These are phyloP conservation scores for Phoeniculus purpureus DNA, from an alignment of 2,797 vertebrate species.

Conservation along the genomic window DNA sequence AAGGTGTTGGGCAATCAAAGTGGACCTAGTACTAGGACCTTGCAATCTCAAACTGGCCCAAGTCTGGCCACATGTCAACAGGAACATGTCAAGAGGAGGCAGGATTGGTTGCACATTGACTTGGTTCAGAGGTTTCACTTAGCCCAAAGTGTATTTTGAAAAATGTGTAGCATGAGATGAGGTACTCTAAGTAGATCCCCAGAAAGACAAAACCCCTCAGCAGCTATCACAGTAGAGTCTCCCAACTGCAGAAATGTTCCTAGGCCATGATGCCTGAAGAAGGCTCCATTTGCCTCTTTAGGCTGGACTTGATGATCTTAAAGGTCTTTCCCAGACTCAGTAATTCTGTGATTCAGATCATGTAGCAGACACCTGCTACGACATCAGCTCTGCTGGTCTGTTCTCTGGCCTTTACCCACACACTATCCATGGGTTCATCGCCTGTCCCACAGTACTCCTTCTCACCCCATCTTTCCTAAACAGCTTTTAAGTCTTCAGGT, in stretches of 20 bases:
- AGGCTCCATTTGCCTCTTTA: background rate
- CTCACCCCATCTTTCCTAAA: background rate
- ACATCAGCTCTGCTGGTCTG: background rate
- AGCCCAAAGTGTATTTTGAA: background rate
- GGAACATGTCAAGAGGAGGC: fast-evolving
- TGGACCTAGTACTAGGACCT: fast-evolving
- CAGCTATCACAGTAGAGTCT: background rate
- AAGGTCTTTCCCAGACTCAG: too few relatives aligned
- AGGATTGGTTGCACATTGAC: background rate
- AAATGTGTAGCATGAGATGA: background rate
- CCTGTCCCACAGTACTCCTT: background rate
- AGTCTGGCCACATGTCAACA: too few relatives aligned
- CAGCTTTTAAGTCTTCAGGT: background rate
- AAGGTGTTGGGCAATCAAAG: background rate
- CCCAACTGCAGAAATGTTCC: background rate
- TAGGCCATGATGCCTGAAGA: background rate
- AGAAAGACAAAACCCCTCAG: background rate
- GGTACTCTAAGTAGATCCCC: background rate
- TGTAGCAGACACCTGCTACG: fast-evolving
- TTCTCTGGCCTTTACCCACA: background rate
- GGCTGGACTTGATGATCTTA: too few relatives aligned
- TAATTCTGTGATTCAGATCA: background rate
- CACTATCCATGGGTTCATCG: background rate
- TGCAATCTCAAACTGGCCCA: background rate
- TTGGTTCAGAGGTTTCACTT: background rate